Base-by-base conservation (phyloP, 2,888 invertebrate species). In the Netelia virgata region DNA sequence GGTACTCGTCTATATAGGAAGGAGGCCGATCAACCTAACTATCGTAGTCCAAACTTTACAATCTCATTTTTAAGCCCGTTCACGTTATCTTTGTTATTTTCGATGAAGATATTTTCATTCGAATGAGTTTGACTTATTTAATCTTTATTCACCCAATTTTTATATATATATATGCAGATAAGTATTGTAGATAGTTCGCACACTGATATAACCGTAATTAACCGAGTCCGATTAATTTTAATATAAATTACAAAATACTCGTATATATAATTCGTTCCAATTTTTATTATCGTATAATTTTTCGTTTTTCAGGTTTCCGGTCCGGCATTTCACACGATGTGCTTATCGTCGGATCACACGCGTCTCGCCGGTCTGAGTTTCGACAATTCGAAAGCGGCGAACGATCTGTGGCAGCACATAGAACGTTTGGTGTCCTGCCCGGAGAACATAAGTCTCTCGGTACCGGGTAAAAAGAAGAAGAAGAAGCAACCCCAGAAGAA, bases 301-400 rank as follows among this genome's bases (percentile, higher is more conserved):
- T 2, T 43, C 47, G 3, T 47, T 47, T 47, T 47, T 47, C 90
- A 91, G 90, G 93, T 95, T 16, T 95, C 96, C 16, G 96, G 96
- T 0, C 95, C 96, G 57, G 96, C 96, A 55, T 97, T 97, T 92
- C 97, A 97, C 93, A 97, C 97, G 57, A 96, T 97, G 96, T 96
- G 96, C 93, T 94, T 96, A 87, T 97, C 97, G 11, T 95, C 95
- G 47, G 97, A 97, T 92, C 97, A 97, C 93, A 95, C 96, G 83
- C 95, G 96, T 88, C 94, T 97, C 91, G 96, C 97, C 72, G 97
- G 97, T 6, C 95, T 97, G 88, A 97, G 97, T 91, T 97, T 97
- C 93, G 97, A 97, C 92, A 96, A 96, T 84, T 95, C 95, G 50
- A 95, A 95, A 61, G 96, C 97, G 0, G 97, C 97, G 0, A 94